A percentile compares a stretch with the other conserved stretches of the same genome.
Conservation (phyloP, 2,888 invertebrate genomes). For the Aleiodes testaceus region DNA sequence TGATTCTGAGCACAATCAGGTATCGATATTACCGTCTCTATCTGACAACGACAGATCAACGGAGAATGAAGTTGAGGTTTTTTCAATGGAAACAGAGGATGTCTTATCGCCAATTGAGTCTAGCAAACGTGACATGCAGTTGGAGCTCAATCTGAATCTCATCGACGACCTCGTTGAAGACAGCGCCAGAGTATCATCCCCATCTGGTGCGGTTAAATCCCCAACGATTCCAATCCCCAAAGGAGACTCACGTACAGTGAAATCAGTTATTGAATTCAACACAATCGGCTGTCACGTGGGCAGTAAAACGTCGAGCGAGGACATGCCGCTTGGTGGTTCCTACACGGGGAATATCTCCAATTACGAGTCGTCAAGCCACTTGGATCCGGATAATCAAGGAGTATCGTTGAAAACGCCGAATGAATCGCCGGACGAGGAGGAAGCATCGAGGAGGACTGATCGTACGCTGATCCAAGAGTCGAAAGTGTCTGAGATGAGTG, state of each 20-base stretch:
- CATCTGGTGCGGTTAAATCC: conserved; percentile 74
- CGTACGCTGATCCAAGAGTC: conserved; percentile 58
- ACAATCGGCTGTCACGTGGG: conserved; percentile 79
- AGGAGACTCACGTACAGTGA: conserved; percentile 74
- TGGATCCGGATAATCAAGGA: conserved; percentile 39
- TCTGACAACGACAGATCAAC: conserved; percentile 54
- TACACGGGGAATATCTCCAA: conserved; percentile 38
- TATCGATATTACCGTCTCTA: conserved; percentile 39
- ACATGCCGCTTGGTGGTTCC: conserved; percentile 58
- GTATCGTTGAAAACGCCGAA: conserved; percentile 37
- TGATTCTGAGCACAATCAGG: conserved; percentile 72
- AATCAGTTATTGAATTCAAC: conserved; percentile 75
- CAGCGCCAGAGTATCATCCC: conserved; percentile 61
- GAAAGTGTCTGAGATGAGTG: conserved; percentile 89
- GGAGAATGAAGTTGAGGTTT: conserved; percentile 76
- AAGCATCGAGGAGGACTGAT: conserved; percentile 38
- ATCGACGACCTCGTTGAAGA: conserved; percentile 74
- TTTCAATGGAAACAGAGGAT: conserved; percentile 83
- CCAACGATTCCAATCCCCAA: conserved; percentile 83
- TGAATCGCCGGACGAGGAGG: conserved; percentile 41
- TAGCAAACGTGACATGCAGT: conserved; percentile 63
- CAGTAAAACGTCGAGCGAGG: conserved; percentile 75
- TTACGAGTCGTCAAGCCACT: conserved; percentile 17
- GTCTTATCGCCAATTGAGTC: conserved; percentile 71
- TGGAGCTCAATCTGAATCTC: conserved; percentile 74